A percentile compares a stretch with the other conserved stretches of the same genome.
These are phyloP conservation scores for Pongo pygmaeus DNA, from an alignment of 2,113 vertebrate species.

Conservation along the genomic window DNA sequence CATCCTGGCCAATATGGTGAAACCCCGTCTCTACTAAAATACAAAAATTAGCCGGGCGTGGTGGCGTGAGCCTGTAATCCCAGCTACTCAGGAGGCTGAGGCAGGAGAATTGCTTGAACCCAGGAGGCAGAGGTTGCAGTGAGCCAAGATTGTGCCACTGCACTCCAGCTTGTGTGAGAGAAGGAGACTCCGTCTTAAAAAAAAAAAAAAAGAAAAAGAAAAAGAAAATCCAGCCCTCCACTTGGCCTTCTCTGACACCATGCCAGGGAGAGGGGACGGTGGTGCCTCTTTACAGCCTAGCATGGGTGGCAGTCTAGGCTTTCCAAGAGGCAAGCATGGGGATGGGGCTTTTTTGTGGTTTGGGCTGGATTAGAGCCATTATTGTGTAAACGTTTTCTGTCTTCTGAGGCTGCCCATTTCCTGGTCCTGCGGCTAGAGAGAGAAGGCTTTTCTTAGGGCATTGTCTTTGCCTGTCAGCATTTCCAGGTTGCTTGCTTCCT, in stretches of 20 bases:
- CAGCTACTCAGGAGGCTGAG: too few relatives aligned
- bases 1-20: too few relatives aligned
- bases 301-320: not conserved
- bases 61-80: too few relatives aligned
- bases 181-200: too few relatives aligned
- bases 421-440: not conserved
- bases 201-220: too few relatives aligned
- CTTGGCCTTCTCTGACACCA: not conserved
- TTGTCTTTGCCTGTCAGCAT: not conserved
- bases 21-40: too few relatives aligned
- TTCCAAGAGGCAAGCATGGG: not conserved
- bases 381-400: not conserved
- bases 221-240: not conserved
- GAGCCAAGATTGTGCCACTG: too few relatives aligned
- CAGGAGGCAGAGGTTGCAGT: too few relatives aligned
- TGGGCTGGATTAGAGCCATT: not conserved
- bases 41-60: too few relatives aligned
- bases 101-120: too few relatives aligned
- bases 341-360: not conserved
- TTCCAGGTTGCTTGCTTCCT: not conserved
- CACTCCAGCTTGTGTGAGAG: too few relatives aligned
- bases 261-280: not conserved
- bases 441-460: too few relatives aligned
- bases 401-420: not conserved
- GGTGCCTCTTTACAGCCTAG: not conserved